Evolutionary conservation across 2,888 invertebrate genomes (phyloP), one percentile per base, ranked within the genome.

Genomic region (Cyclophora albipunctata): DNA sequence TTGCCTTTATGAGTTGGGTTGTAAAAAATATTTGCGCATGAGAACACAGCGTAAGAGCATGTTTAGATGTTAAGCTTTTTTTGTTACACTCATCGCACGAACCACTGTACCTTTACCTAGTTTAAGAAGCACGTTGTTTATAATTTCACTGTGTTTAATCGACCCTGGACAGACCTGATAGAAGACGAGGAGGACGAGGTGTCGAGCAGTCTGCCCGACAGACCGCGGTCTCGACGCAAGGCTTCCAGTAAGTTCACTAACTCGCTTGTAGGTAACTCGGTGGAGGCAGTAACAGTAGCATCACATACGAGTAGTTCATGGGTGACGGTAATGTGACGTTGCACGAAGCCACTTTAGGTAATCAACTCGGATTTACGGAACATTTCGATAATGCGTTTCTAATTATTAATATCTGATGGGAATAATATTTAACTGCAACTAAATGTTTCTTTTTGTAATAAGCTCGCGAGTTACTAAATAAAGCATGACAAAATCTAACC

Each of bases 101-200:
- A 66, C 64, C 59, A 37, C 45, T 45, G 49, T 70, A 60, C 61
- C 56, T 75, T 65, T 73, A 69, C 57, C 71, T 71, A 69, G 54
- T 60, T 50, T 57, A 61, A 62, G 62, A 65, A 66, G 50, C 69
- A 64, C 62, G 67, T 60, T 73, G 71, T 63, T 67, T 68, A 68
- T 67, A 63, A 63, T 64, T 53, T 58, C 64, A 45, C 20, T 20
- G 20, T 20, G 20, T 20, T 20, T 20, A 20, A 20, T 20, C 20
- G 20, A 20, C 20, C 20, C 20, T 20, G 20, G 69, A 71, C 84
- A 91, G 91, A 91, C 78, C 86, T 91, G 67, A 81, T 90, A 69
- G 91, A 91, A 78, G 89, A 82, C 56, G 91, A 90, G 63, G 91
- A 91, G 69, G 90, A 90, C 84, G 86, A 84, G 62, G 85, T 85